Conservation (phyloP, 1,140 invertebrate genomes). For the Dryas iulia region DNA sequence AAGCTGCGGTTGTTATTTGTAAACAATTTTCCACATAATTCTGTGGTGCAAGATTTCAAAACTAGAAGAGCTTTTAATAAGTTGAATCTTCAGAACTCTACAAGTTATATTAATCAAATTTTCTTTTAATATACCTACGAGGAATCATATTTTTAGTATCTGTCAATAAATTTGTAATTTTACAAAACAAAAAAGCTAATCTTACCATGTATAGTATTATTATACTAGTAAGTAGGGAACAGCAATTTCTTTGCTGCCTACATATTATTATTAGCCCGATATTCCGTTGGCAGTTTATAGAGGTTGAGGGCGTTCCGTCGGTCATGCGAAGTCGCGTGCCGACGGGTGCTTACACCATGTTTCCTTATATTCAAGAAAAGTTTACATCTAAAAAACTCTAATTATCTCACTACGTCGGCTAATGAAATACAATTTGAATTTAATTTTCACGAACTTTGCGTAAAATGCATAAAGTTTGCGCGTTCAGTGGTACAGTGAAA, state of each 20-base stretch:
- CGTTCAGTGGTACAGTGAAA: slow-evolving; percentile 17
- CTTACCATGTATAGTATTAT: background rate
- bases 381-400: slow-evolving; percentile 53
- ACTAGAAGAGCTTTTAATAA: background rate
- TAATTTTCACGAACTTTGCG: slow-evolving; percentile 24
- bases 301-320: slow-evolving; percentile 36
- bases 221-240: background rate
- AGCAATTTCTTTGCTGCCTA: background rate
- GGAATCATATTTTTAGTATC: no score
- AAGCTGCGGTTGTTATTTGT: slow-evolving; percentile 1
- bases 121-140: no score
- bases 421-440: slow-evolving; percentile 34
- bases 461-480: slow-evolving; percentile 19
- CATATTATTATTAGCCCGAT: slow-evolving; percentile 26
- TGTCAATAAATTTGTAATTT: no score
- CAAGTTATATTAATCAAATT: no score
- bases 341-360: slow-evolving; percentile 52
- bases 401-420: slow-evolving; percentile 35
- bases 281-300: slow-evolving; percentile 31
- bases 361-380: slow-evolving; percentile 48
- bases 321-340: slow-evolving; percentile 68
- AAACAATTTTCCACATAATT: background rate
- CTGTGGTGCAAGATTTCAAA: background rate
- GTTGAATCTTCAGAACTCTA: no score
- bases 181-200: background rate